Conservation (phyloP, 2,888 invertebrate species). For the Cremastinae sp. region DNA sequence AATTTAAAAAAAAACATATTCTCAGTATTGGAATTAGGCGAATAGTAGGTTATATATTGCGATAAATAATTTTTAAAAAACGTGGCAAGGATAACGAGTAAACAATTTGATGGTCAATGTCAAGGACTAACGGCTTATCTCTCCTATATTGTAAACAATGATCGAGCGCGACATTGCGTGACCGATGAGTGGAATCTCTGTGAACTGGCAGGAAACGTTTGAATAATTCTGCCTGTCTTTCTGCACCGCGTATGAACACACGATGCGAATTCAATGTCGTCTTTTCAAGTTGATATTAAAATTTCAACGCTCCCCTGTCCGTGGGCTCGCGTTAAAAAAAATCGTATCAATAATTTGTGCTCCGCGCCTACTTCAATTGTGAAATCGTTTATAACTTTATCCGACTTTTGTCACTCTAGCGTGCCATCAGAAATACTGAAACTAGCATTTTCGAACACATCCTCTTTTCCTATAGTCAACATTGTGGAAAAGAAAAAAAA, state of each 20-base stretch:
- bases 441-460: neutral
- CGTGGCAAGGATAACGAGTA: neutral
- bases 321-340: neutral
- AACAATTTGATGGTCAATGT: slow-evolving; percentile 19
- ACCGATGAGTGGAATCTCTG: slow-evolving; percentile 24
- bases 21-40: no score
- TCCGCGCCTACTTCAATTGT: no score
- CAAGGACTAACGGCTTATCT: slow-evolving; percentile 43
- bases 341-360: neutral
- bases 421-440: neutral
- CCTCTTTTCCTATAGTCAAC: neutral
- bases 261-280: neutral
- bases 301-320: neutral
- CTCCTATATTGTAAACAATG: slow-evolving; percentile 25
- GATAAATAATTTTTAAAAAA: no score
- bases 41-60: no score
- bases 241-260: slow-evolving; percentile 7
- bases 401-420: no score
- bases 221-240: slow-evolving; percentile 31
- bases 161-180: slow-evolving; percentile 27
- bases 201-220: slow-evolving; percentile 10
- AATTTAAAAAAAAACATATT: no score
- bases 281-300: slow-evolving; percentile 6
- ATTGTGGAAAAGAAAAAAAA: slow-evolving; percentile 3
- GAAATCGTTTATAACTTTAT: no score